A percentile compares a stretch with the other conserved stretches of the same genome.
Conservation (phyloP, 1,140 invertebrate genomes). For the Dolichoris vasculosae region DNA sequence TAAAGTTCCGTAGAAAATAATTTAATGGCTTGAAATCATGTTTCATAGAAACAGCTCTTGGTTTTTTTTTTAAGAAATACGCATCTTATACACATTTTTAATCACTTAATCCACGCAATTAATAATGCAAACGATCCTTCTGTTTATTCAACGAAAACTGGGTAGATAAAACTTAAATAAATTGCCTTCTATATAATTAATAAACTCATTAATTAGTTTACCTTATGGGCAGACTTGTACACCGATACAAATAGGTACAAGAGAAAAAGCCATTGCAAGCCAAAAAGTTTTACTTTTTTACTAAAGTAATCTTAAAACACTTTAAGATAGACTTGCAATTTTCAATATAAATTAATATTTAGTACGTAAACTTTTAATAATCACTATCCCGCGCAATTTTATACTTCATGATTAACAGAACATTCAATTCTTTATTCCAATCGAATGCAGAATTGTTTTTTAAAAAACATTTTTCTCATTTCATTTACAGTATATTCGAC, state of each 20-base stretch:
- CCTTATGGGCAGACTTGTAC: slow-evolving; percentile 14
- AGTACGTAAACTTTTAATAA: background rate
- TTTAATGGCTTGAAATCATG: slow-evolving; percentile 38
- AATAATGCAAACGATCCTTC: slow-evolving; percentile 33
- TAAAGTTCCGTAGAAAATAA: slow-evolving; percentile 44
- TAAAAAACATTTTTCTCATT: too few relatives aligned
- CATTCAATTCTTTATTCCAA: background rate
- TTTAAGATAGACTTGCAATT: slow-evolving; percentile 31
- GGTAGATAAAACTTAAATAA: background rate
- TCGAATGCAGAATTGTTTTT: background rate
- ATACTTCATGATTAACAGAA: background rate
- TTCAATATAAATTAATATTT: slow-evolving; percentile 38
- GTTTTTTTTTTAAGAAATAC: slow-evolving; percentile 32
- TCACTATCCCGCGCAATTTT: background rate
- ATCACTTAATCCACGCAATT: slow-evolving; percentile 15
- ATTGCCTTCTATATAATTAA: slow-evolving; percentile 16
- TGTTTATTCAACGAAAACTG: slow-evolving; percentile 7
- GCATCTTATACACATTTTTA: slow-evolving; percentile 20
- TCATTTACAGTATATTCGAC: background rate
- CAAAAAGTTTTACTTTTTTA: slow-evolving; percentile 31
- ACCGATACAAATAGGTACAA: background rate
- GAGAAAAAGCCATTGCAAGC: slow-evolving; percentile 41
- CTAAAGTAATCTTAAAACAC: slow-evolving; percentile 39
- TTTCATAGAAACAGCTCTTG: slow-evolving; percentile 9
- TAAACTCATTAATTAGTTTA: slow-evolving; percentile 38